Percentiles rank a stretch among this genome's conserved stretches.
Conservation (phyloP, 1,140 invertebrate species). For the Eubasilissa regina region DNA sequence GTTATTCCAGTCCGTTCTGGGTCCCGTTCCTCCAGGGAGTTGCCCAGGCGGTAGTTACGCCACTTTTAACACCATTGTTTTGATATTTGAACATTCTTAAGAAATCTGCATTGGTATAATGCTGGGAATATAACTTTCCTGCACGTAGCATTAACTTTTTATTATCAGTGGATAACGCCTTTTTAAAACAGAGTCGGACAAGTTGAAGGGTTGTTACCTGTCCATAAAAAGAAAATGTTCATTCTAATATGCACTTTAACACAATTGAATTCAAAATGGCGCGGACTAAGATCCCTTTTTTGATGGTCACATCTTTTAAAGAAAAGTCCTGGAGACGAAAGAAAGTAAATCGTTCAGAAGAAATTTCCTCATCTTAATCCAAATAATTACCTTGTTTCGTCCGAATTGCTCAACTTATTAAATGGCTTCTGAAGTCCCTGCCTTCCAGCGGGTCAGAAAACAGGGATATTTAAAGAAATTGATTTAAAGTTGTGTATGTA, state of each 20-base stretch:
- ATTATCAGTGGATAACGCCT: not conserved
- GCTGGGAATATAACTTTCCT: no score
- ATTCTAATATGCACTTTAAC: constrained; percentile 41
- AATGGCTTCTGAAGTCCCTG: no score
- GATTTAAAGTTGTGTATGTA: no score
- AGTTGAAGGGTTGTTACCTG: constrained; percentile 14
- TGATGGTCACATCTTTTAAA: constrained; percentile 24
- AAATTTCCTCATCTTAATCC: constrained; percentile 42
- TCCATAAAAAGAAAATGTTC: constrained; percentile 36
- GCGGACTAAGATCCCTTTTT: constrained; percentile 8
- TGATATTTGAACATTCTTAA: no score
- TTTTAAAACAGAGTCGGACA: constrained; percentile 26
- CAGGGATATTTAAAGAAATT: no score
- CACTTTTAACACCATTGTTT: no score
- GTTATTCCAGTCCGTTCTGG: no score
- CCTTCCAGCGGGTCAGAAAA: no score
- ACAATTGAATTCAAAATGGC: constrained; percentile 44
- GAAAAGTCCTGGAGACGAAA: not conserved
- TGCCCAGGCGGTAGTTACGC: no score
- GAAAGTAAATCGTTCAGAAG: constrained; percentile 28
- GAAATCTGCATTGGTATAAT: no score
- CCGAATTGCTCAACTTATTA: constrained; percentile 30
- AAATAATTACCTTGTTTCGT: constrained; percentile 42
- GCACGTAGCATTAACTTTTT: not conserved
- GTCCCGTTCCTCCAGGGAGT: no score